Conservation (phyloP, 2,113 vertebrate genomes). For the Equus przewalskii region DNA sequence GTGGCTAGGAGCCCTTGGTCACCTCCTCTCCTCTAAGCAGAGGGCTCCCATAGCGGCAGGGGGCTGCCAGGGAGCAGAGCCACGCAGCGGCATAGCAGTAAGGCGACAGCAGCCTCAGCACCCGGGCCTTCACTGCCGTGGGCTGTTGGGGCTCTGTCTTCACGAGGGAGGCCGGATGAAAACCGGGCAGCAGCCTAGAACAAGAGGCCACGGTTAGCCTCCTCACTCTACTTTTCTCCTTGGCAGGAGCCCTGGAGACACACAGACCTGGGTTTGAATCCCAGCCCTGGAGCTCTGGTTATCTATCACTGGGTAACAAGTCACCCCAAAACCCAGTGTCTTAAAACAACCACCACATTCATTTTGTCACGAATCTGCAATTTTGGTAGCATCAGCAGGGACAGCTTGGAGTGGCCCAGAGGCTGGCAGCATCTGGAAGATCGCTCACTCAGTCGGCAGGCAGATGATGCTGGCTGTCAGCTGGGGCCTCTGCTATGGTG, state of each 20-base stretch:
- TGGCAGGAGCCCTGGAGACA: not conserved
- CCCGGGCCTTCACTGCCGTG: not conserved
- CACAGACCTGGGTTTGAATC: not conserved
- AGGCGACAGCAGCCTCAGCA: not conserved
- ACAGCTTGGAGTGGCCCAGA: not conserved
- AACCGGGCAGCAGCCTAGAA: not conserved
- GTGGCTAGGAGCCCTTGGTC: too few species aligned
- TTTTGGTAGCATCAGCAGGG: not conserved
- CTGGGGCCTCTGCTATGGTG: not conserved
- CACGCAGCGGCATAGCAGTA: not conserved
- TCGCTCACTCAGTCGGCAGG: fast-evolving
- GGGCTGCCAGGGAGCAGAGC: not conserved
- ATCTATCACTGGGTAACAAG: not conserved
- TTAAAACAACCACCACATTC: not conserved
- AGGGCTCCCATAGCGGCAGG: too few species aligned
- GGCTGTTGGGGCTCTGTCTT: not conserved
- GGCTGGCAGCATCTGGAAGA: not conserved
- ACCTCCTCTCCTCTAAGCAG: not conserved
- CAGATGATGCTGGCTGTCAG: too few species aligned
- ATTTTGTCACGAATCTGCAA: not conserved
- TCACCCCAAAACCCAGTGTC: not conserved
- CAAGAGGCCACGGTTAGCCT: fast-evolving
- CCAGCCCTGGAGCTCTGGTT: not conserved
- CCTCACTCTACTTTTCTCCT: not conserved
- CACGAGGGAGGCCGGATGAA: not conserved